A percentile compares a stretch with the other conserved stretches of the same genome.
These are phyloP conservation scores for Myodes glareolus DNA, from an alignment of 2,113 vertebrate species.

Conservation along the genomic window DNA sequence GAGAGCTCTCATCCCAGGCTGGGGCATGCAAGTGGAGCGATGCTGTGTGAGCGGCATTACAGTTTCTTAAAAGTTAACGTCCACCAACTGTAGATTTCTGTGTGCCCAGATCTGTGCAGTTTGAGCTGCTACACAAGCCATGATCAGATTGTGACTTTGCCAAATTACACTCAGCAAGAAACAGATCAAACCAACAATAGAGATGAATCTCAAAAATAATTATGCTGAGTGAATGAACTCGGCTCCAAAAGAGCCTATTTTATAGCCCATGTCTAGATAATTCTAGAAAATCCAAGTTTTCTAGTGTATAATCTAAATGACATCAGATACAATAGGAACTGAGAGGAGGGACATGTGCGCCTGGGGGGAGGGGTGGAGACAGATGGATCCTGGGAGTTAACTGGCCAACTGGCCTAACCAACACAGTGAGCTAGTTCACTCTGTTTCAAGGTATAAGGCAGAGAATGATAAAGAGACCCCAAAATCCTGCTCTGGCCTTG, in stretches of 20 bases:
- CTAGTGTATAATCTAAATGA: neutral
- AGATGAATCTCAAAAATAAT: neutral
- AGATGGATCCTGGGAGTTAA: neutral
- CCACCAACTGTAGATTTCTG: neutral
- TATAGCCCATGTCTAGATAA: neutral
- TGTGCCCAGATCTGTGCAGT: neutral
- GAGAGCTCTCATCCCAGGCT: neutral
- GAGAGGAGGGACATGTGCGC: neutral
- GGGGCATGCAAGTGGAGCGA: neutral
- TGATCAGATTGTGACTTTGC: neutral
- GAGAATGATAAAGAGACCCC: neutral
- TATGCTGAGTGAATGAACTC: neutral
- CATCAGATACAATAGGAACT: neutral
- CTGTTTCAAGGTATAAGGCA: neutral
- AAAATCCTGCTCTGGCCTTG: neutral
- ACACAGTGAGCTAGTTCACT: neutral
- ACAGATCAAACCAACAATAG: neutral
- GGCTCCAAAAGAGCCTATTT: neutral
- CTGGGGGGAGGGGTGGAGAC: neutral
- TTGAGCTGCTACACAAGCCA: neutral
- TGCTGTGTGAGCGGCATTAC: neutral
- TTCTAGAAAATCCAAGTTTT: neutral
- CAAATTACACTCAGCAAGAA: neutral
- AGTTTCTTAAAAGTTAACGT: slow-evolving; percentile 1
- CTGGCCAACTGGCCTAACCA: neutral